Percentiles rank a stretch among this genome's conserved stretches.
These are phyloP conservation scores for Parazoanthus swiftii DNA, from an alignment of 92 coral and sea anemone genomes.

Conservation along the genomic window DNA sequence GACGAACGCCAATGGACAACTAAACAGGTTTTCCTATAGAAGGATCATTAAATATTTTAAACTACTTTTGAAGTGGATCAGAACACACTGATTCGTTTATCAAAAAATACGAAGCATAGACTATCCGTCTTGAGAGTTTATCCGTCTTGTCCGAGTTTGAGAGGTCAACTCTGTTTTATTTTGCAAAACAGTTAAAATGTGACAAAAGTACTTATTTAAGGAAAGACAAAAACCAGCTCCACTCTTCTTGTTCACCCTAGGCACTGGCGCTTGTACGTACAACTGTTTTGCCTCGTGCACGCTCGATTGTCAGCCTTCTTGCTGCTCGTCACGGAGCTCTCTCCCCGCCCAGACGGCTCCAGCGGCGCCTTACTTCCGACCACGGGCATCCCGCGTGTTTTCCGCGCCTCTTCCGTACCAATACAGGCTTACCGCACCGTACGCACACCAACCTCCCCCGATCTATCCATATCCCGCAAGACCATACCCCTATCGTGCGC, in stretches of 20 bases:
- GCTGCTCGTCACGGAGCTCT: conserved; percentile 45
- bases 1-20: no score
- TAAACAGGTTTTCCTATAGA: no score
- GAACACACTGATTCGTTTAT: no score
- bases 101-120: no score
- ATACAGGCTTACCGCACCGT: neutral
- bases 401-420: neutral
- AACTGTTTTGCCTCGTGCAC: conserved; percentile 50
- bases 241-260: conserved; percentile 26
- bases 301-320: conserved; percentile 44
- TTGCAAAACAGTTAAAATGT: no score
- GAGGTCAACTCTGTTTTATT: no score
- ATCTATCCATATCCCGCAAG: neutral
- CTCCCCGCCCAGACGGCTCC: conserved; percentile 25
- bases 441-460: conserved; percentile 7
- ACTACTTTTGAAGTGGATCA: no score
- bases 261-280: conserved; percentile 42
- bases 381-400: conserved; percentile 14
- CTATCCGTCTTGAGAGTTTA: no score
- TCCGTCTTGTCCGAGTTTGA: no score
- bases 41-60: no score
- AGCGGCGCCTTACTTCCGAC: neutral
- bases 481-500: neutral
- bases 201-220: no score
- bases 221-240: neutral